These are phyloP conservation scores for Limnephilus lunatus DNA, from an alignment of 2,888 invertebrate species.

Conservation along the genomic window DNA sequence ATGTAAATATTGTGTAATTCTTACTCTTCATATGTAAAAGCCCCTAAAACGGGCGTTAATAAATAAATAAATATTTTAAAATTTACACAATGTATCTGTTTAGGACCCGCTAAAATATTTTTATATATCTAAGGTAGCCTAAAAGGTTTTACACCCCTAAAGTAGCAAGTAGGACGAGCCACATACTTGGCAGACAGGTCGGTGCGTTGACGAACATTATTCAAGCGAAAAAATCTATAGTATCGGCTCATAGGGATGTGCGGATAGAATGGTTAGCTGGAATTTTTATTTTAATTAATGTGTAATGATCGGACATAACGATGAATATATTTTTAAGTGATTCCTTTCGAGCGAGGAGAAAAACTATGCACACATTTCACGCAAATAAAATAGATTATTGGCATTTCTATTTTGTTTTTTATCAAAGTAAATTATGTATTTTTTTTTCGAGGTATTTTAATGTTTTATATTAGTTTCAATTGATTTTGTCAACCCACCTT, in stretches of 20 bases:
- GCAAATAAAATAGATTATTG: background rate
- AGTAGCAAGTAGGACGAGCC: background rate
- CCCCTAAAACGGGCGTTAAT: too few species aligned
- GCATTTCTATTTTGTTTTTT: background rate
- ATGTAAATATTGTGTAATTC: too few species aligned
- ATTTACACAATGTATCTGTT: too few species aligned
- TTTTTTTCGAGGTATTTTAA: too few species aligned
- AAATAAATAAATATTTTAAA: too few species aligned
- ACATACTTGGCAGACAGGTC: slow-evolving; percentile 10
- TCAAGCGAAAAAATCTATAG: slow-evolving; percentile 17
- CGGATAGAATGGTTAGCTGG: background rate
- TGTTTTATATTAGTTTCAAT: too few species aligned
- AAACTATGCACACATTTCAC: background rate
- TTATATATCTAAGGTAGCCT: too few species aligned
- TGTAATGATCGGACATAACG: background rate
- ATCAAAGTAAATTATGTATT: too few species aligned
- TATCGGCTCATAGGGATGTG: background rate
- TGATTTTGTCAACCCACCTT: too few species aligned
- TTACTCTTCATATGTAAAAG: too few species aligned
- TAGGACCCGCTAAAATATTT: too few species aligned
- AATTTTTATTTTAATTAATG: slow-evolving; percentile 5
- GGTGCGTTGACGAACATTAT: slow-evolving; percentile 26
- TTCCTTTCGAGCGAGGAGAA: background rate
- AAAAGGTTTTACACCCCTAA: background rate
- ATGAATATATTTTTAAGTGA: background rate